These are phyloP conservation scores for Ormyrus rosae DNA, from an alignment of 2,888 invertebrate genomes.

Conservation along the genomic window DNA sequence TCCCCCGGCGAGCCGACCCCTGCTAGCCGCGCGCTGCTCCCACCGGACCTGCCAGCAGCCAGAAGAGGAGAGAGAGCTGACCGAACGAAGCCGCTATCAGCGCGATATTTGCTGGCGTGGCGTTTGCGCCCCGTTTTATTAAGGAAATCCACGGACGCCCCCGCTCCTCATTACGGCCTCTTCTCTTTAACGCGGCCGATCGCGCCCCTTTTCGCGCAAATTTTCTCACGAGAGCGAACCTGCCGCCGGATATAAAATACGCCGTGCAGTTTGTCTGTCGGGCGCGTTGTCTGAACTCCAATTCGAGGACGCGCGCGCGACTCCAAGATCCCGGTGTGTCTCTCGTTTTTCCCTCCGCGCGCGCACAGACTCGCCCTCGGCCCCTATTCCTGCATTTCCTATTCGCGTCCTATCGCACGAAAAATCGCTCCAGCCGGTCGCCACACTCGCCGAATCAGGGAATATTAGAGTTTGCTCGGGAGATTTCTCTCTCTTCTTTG, in stretches of 20 bases:
- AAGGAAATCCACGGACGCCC: constrained; percentile 70
- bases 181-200: background rate
- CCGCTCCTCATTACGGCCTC: constrained; percentile 14
- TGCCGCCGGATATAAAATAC: background rate
- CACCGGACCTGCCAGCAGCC: constrained; percentile 28
- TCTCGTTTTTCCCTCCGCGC: too few species aligned
- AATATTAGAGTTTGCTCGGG: too few species aligned
- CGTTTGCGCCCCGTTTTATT: constrained; percentile 74
- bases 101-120: constrained; percentile 74
- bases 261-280: too few species aligned
- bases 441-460: too few species aligned
- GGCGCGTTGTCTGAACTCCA: too few species aligned
- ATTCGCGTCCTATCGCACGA: too few species aligned
- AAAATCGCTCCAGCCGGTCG: too few species aligned
- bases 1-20: constrained; percentile 61
- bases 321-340: too few species aligned
- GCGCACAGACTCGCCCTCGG: too few species aligned
- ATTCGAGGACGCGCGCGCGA: too few species aligned
- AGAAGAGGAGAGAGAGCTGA: constrained; percentile 66
- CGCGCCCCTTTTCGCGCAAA: background rate
- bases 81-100: constrained; percentile 70
- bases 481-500: too few species aligned
- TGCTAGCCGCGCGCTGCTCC: constrained; percentile 60
- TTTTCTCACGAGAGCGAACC: background rate
- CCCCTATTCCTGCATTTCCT: too few species aligned